These are phyloP conservation scores for Cettia cetti DNA, from an alignment of 2,113 vertebrate species.

Conservation along the genomic window DNA sequence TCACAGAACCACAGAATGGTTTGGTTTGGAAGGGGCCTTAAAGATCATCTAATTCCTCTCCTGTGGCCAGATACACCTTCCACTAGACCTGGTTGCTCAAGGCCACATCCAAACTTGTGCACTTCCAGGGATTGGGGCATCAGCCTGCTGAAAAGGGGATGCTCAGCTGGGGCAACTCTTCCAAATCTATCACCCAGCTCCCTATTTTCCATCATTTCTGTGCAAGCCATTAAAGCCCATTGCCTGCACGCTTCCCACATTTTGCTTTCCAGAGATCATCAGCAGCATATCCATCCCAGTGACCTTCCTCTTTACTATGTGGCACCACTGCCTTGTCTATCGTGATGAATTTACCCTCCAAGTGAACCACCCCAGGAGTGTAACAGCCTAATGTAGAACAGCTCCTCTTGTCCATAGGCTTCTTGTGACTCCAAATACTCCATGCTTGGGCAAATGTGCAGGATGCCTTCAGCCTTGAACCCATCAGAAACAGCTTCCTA, in stretches of 20 bases:
- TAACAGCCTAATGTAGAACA: background rate
- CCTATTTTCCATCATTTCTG: background rate
- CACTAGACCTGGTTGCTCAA: background rate
- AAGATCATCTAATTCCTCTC: background rate
- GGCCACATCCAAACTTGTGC: background rate
- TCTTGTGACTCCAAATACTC: background rate
- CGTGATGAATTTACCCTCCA: rapidly evolving
- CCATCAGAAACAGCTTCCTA: rapidly evolving
- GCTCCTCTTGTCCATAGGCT: rapidly evolving
- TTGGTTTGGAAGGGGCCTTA: background rate
- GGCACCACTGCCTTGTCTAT: background rate
- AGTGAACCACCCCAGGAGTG: background rate
- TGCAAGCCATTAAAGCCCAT: background rate
- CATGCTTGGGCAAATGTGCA: rapidly evolving
- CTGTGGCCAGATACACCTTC: background rate
- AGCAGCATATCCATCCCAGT: background rate
- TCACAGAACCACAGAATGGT: background rate
- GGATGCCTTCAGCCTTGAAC: background rate
- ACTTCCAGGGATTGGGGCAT: background rate
- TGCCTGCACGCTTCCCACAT: background rate
- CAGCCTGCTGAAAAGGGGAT: background rate
- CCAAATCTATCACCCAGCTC: background rate
- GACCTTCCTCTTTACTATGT: rapidly evolving
- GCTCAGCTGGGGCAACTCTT: background rate
- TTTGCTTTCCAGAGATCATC: background rate